phyloP scores from a whole-genome alignment of 1,140 invertebrate species.

The Nebria ingens region DNA sequence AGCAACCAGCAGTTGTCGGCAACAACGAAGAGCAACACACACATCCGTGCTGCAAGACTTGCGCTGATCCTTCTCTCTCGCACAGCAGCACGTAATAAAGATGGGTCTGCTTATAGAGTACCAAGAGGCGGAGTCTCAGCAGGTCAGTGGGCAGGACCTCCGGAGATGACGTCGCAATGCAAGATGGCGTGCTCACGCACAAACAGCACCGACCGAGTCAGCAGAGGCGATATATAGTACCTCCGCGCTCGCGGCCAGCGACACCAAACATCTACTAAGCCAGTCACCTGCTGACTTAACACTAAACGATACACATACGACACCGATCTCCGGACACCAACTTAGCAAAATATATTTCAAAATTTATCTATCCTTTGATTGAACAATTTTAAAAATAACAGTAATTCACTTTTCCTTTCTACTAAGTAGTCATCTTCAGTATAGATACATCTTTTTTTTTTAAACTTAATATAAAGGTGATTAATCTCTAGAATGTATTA shows the following conservation, averaged over 20 bases:
- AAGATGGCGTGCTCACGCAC: slow-evolving; percentile 40
- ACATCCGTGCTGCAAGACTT: too few species aligned
- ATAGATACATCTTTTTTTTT: too few species aligned
- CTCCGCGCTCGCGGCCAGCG: slow-evolving; percentile 13
- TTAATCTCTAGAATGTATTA: too few species aligned
- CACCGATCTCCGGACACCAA: too few species aligned
- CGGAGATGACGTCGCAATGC: slow-evolving; percentile 40
- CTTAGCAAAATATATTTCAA: too few species aligned
- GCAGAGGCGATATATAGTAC: background rate
- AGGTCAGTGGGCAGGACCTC: slow-evolving; percentile 43
- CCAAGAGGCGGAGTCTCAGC: slow-evolving; percentile 38
- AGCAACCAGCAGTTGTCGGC: background rate
- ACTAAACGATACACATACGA: too few species aligned
- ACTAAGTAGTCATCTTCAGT: too few species aligned
- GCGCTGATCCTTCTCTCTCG: slow-evolving; percentile 19
- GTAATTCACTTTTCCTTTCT: too few species aligned
- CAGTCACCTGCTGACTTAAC: background rate
- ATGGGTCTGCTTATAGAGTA: slow-evolving; percentile 39
- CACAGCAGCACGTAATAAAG: slow-evolving; percentile 37
- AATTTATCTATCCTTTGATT: too few species aligned
- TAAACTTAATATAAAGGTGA: too few species aligned
- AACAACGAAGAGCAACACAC: slow-evolving; percentile 9
- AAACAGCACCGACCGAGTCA: slow-evolving; percentile 13
- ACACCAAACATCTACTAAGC: background rate
- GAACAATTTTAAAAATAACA: too few species aligned